Evolutionary conservation across 2,888 invertebrate species (phyloP).

Genomic region (Nephrotoma flavescens): DNA sequence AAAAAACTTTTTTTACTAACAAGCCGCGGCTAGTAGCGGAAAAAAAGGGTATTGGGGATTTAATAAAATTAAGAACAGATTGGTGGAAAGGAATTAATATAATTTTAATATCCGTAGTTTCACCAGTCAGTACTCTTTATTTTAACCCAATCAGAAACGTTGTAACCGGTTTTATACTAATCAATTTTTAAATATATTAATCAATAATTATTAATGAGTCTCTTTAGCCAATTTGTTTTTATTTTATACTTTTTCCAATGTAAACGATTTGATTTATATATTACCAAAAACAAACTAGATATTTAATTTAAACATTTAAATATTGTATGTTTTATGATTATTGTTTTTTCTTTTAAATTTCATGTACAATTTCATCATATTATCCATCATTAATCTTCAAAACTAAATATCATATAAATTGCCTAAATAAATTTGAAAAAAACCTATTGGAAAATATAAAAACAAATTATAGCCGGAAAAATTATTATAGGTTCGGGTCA

Average conservation of each 20-base stretch:
- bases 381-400: background rate
- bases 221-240: background rate
- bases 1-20: too few species aligned
- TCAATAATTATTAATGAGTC: background rate
- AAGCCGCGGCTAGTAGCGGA: too few species aligned
- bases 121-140: background rate
- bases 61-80: background rate
- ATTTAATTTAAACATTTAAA: constrained; percentile 3
- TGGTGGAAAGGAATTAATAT: background rate
- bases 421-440: background rate
- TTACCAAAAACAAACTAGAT: background rate
- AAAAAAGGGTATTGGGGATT: background rate
- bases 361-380: constrained; percentile 6
- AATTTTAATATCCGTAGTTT: background rate
- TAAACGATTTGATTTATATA: background rate
- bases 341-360: background rate
- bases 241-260: background rate
- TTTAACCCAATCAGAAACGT: background rate
- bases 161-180: background rate
- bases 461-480: constrained; percentile 28
- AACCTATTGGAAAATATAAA: constrained; percentile 1
- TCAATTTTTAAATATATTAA: background rate
- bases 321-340: background rate
- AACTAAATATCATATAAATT: background rate
- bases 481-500: constrained; percentile 36